phyloP scores from a whole-genome alignment of 2,113 vertebrate genomes.

The Podiceps cristatus region DNA sequence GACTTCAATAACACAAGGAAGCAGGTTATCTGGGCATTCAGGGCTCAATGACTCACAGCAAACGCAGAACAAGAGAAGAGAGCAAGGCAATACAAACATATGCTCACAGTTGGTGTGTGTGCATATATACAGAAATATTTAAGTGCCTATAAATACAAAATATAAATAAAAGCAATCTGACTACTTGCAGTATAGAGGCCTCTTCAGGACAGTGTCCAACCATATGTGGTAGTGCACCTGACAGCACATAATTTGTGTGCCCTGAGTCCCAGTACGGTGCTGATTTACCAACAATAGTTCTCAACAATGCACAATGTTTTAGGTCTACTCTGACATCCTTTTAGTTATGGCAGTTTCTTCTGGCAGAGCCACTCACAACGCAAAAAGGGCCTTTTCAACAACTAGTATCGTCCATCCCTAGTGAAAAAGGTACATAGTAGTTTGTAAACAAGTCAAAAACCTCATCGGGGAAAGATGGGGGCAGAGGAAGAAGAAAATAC shows the following conservation, averaged over 20 bases:
- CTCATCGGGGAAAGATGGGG: background rate
- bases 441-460: background rate
- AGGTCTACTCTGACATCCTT: background rate
- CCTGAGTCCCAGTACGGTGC: fast-evolving
- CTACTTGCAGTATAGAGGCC: background rate
- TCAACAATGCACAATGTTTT: background rate
- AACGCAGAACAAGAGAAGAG: background rate
- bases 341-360: background rate
- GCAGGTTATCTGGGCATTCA: background rate
- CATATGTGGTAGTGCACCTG: background rate
- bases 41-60: background rate
- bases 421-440: background rate
- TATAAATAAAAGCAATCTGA: background rate
- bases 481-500: background rate
- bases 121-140: background rate
- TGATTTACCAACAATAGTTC: background rate
- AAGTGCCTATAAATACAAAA: background rate
- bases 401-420: background rate
- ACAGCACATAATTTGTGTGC: background rate
- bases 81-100: background rate
- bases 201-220: background rate
- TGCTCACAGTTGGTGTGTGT: background rate
- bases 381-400: background rate
- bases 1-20: conserved; percentile 75
- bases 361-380: background rate